Evolutionary conservation across 2,888 invertebrate species (phyloP), one percentile per base, ranked within the genome.

Genomic region (Hylaea fasciaria): DNA sequence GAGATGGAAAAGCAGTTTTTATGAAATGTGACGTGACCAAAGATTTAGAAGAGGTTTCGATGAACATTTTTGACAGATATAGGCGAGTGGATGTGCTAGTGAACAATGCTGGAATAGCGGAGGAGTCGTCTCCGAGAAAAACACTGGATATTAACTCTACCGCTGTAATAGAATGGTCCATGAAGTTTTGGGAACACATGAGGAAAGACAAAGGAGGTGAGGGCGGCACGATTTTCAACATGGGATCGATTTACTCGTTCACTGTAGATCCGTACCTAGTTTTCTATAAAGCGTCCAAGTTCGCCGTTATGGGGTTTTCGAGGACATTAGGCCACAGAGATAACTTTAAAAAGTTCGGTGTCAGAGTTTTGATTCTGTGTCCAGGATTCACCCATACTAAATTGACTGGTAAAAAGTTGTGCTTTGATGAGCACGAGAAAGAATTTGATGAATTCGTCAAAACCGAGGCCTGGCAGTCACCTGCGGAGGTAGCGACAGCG

Each of bases 181-280:
- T 91, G 65, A 67, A 59, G 16, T 67, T 67, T 29, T 84, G 93
- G 63, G 85, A 94, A 58, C 85, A 92, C 73, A 92, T 94, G 93
- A 85, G 93, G 37, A 86, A 81, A 44, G 87, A 93, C 66, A 87
- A 86, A 49, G 89, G 91, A 0, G 93, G 93, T 0, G 75, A 81
- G 28, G 95, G 95, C 2, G 95, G 95, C 4, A 87, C 92, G 2
- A 90, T 95, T 43, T 86, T 95, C 14, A 95, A 95, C 73, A 87
- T 94, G 13, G 89, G 94, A 0, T 94, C 94, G 0, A 90, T 93
- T 16, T 89, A 92, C 65, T 94, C 94, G 0, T 83, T 90, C 43
- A 82, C 85, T 65, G 82, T 92, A 0, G 78, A 87, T 32, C 86
- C 90, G 4, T 87, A 87, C 32, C 75, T 88, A 41, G 93, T 94